Base-by-base conservation (phyloP, 2,113 vertebrate species). In the Fulica atra region DNA sequence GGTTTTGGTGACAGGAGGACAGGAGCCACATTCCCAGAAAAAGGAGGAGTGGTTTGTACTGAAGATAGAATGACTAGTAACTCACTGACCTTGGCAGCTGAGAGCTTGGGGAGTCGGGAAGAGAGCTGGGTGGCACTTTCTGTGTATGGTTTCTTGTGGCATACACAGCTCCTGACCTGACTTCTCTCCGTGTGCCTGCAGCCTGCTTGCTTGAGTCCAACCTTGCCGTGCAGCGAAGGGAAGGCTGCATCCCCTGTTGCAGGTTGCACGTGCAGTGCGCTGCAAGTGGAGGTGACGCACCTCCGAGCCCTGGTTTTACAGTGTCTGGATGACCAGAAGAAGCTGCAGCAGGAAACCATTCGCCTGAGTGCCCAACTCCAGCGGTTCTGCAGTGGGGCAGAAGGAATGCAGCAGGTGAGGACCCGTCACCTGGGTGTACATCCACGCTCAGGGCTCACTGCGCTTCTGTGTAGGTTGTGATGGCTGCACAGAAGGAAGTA, bases 261-360 rank as follows among this genome's bases (percentile, higher is more conserved):
- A 3, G 19, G 93, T 70, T 99, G 98, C 81, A 97, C 66, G 26
- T 98, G 98, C 86, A 92, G 95, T 51, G 51, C 96, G 88, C 97
- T 96, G 96, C 98, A 88, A 64, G 81, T 79, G 35, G 98, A 98
- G 88, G 97, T 98, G 18, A 81, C 86, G 0, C 95, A 96, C 28
- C 68, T 98, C 68, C 97, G 97, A 85, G 95, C 92, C 54, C 88
- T 98, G 91, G 97, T 98, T 89, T 94, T 97, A 35, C 96, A 98
- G 88, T 98, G 98, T 96, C 91, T 98, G 96, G 96, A 97, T 65
- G 97, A 98, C 80, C 98, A 98, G 87, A 97, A 98, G 95, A 96
- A 93, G 72, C 92, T 98, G 48, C 98, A 98, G 74, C 96, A 98
- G 85, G 97, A 98, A 85, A 99, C 98, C 19, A 6, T 97, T 84